Base-by-base conservation (phyloP, 1,140 invertebrate species). In the Magallana gigas region DNA sequence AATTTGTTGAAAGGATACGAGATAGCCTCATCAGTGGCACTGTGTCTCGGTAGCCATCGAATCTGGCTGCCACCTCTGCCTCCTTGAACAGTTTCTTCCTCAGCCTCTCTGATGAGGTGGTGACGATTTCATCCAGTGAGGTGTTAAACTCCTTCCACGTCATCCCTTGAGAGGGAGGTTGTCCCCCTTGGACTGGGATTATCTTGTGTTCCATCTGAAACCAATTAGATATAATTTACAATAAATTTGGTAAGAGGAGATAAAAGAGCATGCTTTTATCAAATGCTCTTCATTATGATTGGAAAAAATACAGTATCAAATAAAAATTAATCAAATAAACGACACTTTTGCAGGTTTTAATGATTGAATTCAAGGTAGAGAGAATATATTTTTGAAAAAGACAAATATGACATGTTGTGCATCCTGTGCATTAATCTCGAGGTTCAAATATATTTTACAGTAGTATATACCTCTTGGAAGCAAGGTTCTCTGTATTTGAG, bases 401-500 rank as follows among this genome's bases (percentile, higher is more conserved):
- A n/a, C n/a, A n/a, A n/a, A n/a, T 1, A 23, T 23, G 23, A 23
- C 23, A 23, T 23, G 23, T 48, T 2, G 3, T 48, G 1, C 36
- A 1, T 48, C 36, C 1, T 23, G 1, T 1, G 36, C 36, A 48
- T 48, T 48, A 48, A 48, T 4, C 5, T 48, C 0, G 36, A 48
- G 5, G 5, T 48, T 48, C 3, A 1, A 48, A 5, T 48, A 48
- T 48, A 5, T 23, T 23, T 80, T 0, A 56, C 8, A 29, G 11
- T 12, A 3, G 1, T 57, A 90, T 91, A 90, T 71, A 94, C 94
- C 89, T 95, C 93, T 59, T 91, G 91, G 84, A 95, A 93, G 60
- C 93, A 84, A 64, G 94, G 94, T 85, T 95, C 94, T 80, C 93
- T 89, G 85, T 93, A 91, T 85, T 94, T 94, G 16, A 94, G 90